Evolutionary conservation across 2,888 invertebrate genomes (phyloP).

Genomic region (Cephus nigrinus): DNA sequence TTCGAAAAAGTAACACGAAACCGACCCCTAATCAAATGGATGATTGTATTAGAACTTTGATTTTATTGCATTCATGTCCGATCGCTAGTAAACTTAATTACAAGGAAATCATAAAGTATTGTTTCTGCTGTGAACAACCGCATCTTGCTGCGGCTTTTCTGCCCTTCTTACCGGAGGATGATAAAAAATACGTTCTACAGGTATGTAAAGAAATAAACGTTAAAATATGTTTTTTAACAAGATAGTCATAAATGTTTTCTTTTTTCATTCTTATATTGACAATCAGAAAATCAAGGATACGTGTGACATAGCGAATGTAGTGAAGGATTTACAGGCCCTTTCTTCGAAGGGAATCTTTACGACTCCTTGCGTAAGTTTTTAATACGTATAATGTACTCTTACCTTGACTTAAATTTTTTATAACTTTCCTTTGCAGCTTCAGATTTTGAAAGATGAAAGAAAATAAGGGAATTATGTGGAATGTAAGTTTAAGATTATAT

Average conservation of each 20-base stretch:
- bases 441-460: neutral
- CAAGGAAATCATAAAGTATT: slow-evolving; percentile 37
- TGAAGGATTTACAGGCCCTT: slow-evolving; percentile 37
- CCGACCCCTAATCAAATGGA: slow-evolving; percentile 41
- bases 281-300: slow-evolving; percentile 33
- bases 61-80: slow-evolving; percentile 52
- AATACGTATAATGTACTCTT: neutral
- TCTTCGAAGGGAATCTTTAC: slow-evolving; percentile 44
- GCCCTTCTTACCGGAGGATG: slow-evolving; percentile 46
- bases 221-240: slow-evolving; percentile 10
- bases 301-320: slow-evolving; percentile 26
- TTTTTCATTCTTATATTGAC: slow-evolving; percentile 9
- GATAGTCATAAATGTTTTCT: slow-evolving; percentile 4
- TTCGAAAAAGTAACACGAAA: slow-evolving; percentile 42
- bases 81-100: slow-evolving; percentile 46
- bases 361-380: slow-evolving; percentile 39
- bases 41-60: slow-evolving; percentile 46
- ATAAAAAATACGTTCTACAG: slow-evolving; percentile 37
- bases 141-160: slow-evolving; percentile 50
- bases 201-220: slow-evolving; percentile 27
- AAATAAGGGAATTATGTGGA: neutral
- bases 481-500: neutral
- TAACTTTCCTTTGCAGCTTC: neutral
- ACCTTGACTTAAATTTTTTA: neutral
- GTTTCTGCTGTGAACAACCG: slow-evolving; percentile 43